These are phyloP conservation scores for Ostrea edulis DNA, from an alignment of 1,140 invertebrate genomes.

Conservation along the genomic window DNA sequence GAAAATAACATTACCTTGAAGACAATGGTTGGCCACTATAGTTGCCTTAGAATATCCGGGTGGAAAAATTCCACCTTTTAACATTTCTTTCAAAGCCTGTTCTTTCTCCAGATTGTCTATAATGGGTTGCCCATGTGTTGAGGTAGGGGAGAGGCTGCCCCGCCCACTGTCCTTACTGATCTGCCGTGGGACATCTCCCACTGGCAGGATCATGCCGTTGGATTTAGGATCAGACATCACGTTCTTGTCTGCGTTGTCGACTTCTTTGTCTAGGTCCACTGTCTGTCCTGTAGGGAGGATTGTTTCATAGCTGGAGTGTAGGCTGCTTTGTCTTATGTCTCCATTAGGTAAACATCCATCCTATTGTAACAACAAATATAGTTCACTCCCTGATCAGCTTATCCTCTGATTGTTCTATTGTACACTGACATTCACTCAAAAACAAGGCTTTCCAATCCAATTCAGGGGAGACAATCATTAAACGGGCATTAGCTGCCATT, in stretches of 20 bases:
- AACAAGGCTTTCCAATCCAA: too few species aligned
- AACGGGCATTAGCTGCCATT: too few species aligned
- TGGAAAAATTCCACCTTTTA: not conserved
- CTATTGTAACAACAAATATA: not conserved
- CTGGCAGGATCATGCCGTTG: not conserved
- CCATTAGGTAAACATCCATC: not conserved
- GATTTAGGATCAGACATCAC: not conserved
- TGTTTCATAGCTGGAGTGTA: not conserved
- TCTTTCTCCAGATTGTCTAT: not conserved
- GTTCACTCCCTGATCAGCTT: too few species aligned
- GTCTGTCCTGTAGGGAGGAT: not conserved
- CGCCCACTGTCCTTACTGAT: slow-evolving; percentile 3
- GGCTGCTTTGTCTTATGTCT: not conserved
- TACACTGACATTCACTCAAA: too few species aligned
- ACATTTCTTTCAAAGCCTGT: not conserved
- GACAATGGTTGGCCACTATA: not conserved
- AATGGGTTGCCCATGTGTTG: not conserved
- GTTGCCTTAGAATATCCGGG: not conserved
- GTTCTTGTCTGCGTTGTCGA: not conserved
- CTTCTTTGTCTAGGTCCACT: not conserved
- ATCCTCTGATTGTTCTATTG: too few species aligned
- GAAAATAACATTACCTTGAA: not conserved
- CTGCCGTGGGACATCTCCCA: not conserved
- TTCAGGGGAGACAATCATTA: too few species aligned
- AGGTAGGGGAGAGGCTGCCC: not conserved